phyloP scores from a whole-genome alignment of 2,113 vertebrate genomes.

The Crotalus viridis region DNA sequence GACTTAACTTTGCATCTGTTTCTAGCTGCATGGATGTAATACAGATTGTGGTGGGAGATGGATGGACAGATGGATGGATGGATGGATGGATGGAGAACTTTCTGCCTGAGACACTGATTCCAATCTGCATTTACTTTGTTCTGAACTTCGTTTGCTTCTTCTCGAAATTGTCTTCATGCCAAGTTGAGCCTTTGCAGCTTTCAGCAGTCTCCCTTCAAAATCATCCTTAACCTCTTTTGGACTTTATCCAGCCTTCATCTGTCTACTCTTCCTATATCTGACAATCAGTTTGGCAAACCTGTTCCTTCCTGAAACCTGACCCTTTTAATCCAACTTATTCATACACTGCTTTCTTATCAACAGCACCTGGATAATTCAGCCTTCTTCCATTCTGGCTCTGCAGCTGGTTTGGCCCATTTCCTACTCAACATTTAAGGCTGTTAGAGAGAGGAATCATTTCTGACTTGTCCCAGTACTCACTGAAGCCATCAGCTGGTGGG shows the following conservation, averaged over 20 bases:
- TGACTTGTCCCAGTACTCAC: slow-evolving; percentile 37
- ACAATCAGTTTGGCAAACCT: not conserved
- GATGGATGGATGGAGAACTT: not conserved
- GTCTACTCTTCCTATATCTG: not conserved
- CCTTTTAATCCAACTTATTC: not conserved
- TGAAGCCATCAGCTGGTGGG: slow-evolving; percentile 64
- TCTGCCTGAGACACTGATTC: not conserved
- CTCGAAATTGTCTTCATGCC: not conserved
- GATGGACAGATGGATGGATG: not conserved
- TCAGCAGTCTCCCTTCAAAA: not conserved
- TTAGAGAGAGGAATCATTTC: not conserved
- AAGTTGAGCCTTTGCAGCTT: not conserved
- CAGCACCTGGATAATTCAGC: not conserved
- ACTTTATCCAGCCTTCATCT: not conserved
- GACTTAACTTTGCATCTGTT: not conserved
- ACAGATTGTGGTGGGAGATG: not conserved
- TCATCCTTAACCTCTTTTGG: not conserved
- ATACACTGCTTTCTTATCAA: not conserved
- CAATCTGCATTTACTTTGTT: not conserved
- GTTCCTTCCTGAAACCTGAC: not conserved
- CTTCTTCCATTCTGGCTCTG: not conserved
- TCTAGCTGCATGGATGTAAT: not conserved
- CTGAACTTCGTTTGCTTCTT: not conserved
- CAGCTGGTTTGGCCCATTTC: not conserved
- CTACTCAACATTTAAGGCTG: not conserved